Evolutionary conservation across 2,888 invertebrate species (phyloP).

Genomic region (Polia nebulosa): DNA sequence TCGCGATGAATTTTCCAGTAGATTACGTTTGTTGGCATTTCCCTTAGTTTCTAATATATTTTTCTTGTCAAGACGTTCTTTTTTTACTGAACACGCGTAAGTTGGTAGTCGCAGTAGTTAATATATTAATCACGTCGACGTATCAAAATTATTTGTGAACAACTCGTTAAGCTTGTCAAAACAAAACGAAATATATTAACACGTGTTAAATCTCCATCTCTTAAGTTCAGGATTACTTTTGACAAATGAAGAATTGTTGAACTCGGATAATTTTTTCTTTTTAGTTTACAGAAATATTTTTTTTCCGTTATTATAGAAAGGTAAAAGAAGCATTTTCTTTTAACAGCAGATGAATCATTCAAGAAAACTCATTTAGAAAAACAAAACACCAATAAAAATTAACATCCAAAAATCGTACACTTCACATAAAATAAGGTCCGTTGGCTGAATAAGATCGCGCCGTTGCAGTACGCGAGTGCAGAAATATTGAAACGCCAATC

Average conservation of each 20-base stretch:
- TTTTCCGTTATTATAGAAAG: neutral
- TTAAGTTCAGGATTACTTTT: slow-evolving; percentile 49
- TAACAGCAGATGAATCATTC: slow-evolving; percentile 62
- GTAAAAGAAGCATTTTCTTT: neutral
- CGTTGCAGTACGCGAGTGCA: slow-evolving; percentile 58
- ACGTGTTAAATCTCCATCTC: slow-evolving; percentile 44
- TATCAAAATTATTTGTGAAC: slow-evolving; percentile 47
- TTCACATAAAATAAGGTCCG: slow-evolving; percentile 65
- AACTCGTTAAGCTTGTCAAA: slow-evolving; percentile 63
- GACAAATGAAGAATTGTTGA: slow-evolving; percentile 49
- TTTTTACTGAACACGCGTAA: slow-evolving; percentile 8
- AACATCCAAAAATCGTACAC: slow-evolving; percentile 62
- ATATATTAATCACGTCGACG: slow-evolving; percentile 46
- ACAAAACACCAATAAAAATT: slow-evolving; percentile 59
- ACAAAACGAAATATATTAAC: slow-evolving; percentile 59
- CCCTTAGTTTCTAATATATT: slow-evolving; percentile 26
- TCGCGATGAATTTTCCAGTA: neutral
- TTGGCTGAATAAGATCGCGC: slow-evolving; percentile 59
- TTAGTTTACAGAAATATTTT: neutral
- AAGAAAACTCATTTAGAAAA: slow-evolving; percentile 43
- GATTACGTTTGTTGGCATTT: slow-evolving; percentile 23
- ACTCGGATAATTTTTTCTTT: slow-evolving; percentile 13
- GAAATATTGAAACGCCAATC: slow-evolving; percentile 75
- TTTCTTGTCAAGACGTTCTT: slow-evolving; percentile 3
- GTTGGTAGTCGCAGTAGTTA: slow-evolving; percentile 14